Evolutionary conservation across 2,113 vertebrate species (phyloP).

Genomic region (Urocitellus parryii): DNA sequence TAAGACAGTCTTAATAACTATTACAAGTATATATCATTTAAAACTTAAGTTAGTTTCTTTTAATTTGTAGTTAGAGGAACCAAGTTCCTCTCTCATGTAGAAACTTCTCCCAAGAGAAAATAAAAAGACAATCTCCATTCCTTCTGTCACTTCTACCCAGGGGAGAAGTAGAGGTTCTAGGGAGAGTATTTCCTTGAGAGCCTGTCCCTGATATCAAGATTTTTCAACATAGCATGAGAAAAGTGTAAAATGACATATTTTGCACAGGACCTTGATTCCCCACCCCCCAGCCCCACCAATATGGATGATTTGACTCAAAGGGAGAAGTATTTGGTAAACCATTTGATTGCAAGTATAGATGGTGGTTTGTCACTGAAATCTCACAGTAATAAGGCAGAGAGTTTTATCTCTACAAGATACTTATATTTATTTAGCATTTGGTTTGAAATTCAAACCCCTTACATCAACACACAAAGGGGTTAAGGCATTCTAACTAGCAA

Average conservation of each 20-base stretch:
- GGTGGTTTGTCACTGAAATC: not conserved
- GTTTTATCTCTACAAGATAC: not conserved
- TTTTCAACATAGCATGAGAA: not conserved
- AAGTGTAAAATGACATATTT: not conserved
- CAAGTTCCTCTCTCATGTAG: not conserved
- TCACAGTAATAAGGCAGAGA: not conserved
- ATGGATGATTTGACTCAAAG: not conserved
- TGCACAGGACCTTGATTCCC: not conserved
- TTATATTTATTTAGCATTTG: not conserved
- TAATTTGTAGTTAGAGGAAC: not conserved
- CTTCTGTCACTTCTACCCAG: not conserved
- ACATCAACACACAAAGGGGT: not conserved
- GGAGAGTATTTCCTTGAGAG: not conserved
- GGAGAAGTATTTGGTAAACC: not conserved
- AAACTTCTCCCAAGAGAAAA: conserved; percentile 36
- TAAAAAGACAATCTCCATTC: not conserved
- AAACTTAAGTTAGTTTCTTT: conserved; percentile 11
- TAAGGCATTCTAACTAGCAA: not conserved
- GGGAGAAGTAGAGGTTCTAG: not conserved
- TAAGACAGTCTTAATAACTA: not conserved
- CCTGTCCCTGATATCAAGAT: not conserved
- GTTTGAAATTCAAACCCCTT: conserved; percentile 25
- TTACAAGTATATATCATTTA: not conserved
- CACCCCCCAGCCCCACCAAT: too few species aligned
- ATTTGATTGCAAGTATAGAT: not conserved